Conservation (phyloP, 2,888 invertebrate genomes). For the Andricus curvator region DNA sequence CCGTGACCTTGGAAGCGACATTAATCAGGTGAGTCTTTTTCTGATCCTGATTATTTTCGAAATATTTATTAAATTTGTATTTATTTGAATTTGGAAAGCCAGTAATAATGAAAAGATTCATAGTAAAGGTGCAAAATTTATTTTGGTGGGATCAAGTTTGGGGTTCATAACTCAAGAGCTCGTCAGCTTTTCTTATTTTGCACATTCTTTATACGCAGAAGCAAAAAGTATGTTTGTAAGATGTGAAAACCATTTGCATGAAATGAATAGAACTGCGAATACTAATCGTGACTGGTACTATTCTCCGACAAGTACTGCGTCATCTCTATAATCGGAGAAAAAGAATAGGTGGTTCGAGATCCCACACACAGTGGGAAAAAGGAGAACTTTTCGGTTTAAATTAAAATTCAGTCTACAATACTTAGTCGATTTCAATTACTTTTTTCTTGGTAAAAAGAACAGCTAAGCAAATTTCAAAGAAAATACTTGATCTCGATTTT, state of each 20-base stretch:
- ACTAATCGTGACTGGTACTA: slow-evolving; percentile 6
- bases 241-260: slow-evolving; percentile 17
- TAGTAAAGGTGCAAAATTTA: not conserved
- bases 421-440: not conserved
- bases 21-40: slow-evolving; percentile 68
- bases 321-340: slow-evolving; percentile 62
- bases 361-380: slow-evolving; percentile 8
- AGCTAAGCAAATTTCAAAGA: too few relatives aligned
- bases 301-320: slow-evolving; percentile 60
- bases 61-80: not conserved
- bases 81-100: not conserved
- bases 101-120: not conserved
- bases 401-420: too few relatives aligned
- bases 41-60: not conserved
- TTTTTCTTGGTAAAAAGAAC: too few relatives aligned
- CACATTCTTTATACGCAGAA: not conserved
- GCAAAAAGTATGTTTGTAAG: not conserved
- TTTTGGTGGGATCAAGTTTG: too few relatives aligned
- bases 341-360: slow-evolving; percentile 47
- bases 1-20: slow-evolving; percentile 73
- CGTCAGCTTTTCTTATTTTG: too few relatives aligned
- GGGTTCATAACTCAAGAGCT: too few relatives aligned
- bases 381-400: too few relatives aligned
- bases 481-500: too few relatives aligned
- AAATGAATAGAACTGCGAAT: slow-evolving; percentile 16